Conservation (phyloP, 2,797 vertebrate genomes). For the Muscicapa comitata region DNA sequence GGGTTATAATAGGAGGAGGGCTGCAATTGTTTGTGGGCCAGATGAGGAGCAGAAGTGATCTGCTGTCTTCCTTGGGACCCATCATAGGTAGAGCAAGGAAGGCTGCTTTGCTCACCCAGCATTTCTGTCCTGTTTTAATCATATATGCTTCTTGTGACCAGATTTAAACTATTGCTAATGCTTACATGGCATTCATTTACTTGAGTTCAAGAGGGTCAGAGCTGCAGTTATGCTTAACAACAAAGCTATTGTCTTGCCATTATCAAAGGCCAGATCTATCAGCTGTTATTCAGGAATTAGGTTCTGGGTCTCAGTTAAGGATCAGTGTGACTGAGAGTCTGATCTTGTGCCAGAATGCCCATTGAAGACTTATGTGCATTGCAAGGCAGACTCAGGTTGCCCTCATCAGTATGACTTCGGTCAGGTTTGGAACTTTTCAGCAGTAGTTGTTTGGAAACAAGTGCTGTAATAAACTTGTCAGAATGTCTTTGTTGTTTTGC, state of each 20-base stretch:
- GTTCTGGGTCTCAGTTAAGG: neutral
- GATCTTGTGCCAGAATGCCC: neutral
- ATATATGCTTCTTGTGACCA: neutral
- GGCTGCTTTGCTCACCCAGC: neutral
- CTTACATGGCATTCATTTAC: fast-evolving
- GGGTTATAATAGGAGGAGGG: neutral
- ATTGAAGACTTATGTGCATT: neutral
- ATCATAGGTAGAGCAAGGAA: neutral
- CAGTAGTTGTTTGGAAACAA: neutral
- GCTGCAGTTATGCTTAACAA: neutral
- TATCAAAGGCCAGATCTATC: neutral
- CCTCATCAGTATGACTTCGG: neutral
- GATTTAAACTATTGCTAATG: neutral
- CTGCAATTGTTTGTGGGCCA: neutral
- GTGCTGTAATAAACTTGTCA: neutral
- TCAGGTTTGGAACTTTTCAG: neutral
- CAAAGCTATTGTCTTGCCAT: neutral
- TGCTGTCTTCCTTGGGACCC: neutral
- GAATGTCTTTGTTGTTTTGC: neutral
- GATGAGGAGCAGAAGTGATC: fast-evolving
- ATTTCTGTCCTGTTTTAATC: neutral
- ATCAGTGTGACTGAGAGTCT: neutral
- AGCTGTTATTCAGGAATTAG: neutral
- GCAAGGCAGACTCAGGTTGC: neutral
- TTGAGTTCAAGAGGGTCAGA: neutral